Conservation (phyloP, 2,888 invertebrate species). For the Xanthia togata region DNA sequence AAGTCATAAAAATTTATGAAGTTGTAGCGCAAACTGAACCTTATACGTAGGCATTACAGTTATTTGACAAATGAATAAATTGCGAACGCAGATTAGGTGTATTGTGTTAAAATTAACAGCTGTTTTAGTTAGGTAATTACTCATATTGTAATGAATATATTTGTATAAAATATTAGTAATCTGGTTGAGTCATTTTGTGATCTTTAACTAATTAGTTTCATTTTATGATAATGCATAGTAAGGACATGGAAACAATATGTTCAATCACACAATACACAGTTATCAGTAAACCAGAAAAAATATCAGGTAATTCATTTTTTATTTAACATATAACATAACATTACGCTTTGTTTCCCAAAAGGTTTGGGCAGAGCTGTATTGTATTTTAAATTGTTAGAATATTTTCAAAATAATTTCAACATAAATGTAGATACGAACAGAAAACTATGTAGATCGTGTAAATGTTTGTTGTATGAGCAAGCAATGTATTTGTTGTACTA, state of each 20-base stretch:
- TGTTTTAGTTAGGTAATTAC: not conserved
- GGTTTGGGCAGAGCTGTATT: not conserved
- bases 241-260: not conserved
- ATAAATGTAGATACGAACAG: not conserved
- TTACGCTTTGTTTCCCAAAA: not conserved
- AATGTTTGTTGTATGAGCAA: constrained; percentile 21
- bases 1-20: no score
- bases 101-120: not conserved
- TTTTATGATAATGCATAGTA: not conserved
- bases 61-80: no score
- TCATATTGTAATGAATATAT: not conserved
- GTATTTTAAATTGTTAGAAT: not conserved
- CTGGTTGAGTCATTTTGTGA: not conserved
- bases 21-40: no score
- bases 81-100: no score
- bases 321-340: not conserved
- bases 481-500: not conserved
- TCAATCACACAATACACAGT: not conserved
- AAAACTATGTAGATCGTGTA: constrained; percentile 18
- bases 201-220: not conserved
- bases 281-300: not conserved
- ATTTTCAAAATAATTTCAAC: not conserved
- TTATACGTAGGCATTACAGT: no score
- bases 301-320: not conserved
- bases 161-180: not conserved